Base-by-base conservation (phyloP, 2,888 invertebrate genomes). In the Heliconius ismenius region DNA sequence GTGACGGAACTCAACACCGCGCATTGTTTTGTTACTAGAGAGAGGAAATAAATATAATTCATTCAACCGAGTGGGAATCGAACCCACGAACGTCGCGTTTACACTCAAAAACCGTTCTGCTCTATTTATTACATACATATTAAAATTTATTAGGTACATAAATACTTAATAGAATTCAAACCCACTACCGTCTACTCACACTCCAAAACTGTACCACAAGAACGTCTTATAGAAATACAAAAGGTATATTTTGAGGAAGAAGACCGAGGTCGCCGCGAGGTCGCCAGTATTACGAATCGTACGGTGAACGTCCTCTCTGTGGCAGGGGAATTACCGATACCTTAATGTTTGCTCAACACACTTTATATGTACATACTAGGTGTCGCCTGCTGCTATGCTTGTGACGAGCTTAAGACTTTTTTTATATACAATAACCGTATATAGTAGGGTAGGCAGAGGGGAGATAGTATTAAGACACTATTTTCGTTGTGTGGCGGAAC, bases 321-420 rank as follows among this genome's bases (percentile, higher is more conserved):
- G 15, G 39, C 67, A 67, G 67, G 67, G 43, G 39, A 67, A 67
- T 39, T 67, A 67, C 67, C 67, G 67, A 67, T 67, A 67, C 39
- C 39, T 24, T 7, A 67, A 43, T 67, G 18, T 39, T 67, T 67
- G 43, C 15, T 67, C 39, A 67, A 24, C 18, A 39, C 39, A 39
- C 67, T 39, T 39, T 13, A 65, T 24, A 24, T 39, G 7, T 65
- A 39, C 4, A 21, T 65, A 39, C 36, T 54, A 54, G 3, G 10
- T 3, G 21, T 49, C 9, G 3, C 54, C 21, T 21, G 21, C 21
- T 21, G 10, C 54, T 54, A 0, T 21, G 11, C 58, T n/a, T 58
- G n/a, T 3, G 10, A 21, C 21, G 10, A n/a, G 3, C n/a, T 58
- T n/a, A 10, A 58, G 58, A 32, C 1, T 32, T 32, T 32, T n/a